Base-by-base conservation (phyloP, 2,797 vertebrate genomes). In the Poeciliopsis infans region DNA sequence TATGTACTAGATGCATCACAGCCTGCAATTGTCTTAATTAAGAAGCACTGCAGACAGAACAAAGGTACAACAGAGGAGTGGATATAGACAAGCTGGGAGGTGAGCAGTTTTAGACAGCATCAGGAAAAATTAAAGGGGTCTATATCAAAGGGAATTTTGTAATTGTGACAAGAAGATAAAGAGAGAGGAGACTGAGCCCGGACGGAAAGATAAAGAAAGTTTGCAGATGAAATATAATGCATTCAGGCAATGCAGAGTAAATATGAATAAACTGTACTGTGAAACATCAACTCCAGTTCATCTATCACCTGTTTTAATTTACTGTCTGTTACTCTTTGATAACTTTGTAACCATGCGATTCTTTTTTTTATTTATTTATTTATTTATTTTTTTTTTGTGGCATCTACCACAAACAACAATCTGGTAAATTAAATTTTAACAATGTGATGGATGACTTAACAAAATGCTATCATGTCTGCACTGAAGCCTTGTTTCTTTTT, bases 11-110 rank as follows among this genome's bases (percentile, higher is more conserved):
- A 80, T 73, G 57, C 31, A 82, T 74, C 73, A 82, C 39, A 74
- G 68, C 47, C 33, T 76, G 55, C 77, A 75, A 92, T 92, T 87
- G 91, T 79, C 74, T 75, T 87, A 92, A 90, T 92, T 76, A 89
- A 85, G 59, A 88, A 85, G 70, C 77, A 66, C 82, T 88, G 83
- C 79, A 55, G 36, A 39, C 72, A 59, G 74, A 86, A 84, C 73
- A 78, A 78, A 75, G 57, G 70, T 78, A 51, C 51, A 79, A 49
- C 36, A 25, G 80, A 80, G 77, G 74, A 76, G 41, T 57, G 43
- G 51, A 47, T 74, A 64, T 46, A 51, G 70, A n/a, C 20, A 53
- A 84, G 49, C n/a, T 7, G 75, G 74, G 75, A 51, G 82, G 75
- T 73, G 72, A 80, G 69, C 74, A 82, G 77, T 74, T 86, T 61